Evolutionary conservation across 2,797 vertebrate species (phyloP).

Genomic region (Rousettus madagascariensis): DNA sequence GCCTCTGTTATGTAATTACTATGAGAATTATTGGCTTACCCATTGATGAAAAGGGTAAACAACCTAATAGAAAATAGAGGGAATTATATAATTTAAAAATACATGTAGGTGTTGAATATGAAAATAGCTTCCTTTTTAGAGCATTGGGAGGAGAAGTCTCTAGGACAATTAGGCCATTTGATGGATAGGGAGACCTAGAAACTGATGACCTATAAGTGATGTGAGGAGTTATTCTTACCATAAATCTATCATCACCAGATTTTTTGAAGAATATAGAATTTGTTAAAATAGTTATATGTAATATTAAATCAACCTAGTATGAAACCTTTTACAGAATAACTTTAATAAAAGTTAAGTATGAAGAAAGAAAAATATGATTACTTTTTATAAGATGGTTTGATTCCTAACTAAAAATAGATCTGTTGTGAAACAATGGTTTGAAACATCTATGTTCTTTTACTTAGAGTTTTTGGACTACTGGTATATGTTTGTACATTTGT

Average conservation of each 20-base stretch:
- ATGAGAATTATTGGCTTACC: background rate
- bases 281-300: background rate
- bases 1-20: background rate
- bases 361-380: background rate
- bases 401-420: slow-evolving; percentile 9
- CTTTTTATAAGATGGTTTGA: background rate
- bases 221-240: background rate
- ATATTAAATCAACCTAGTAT: background rate
- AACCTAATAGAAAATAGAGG: background rate
- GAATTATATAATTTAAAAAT: background rate
- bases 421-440: background rate
- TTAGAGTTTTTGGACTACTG: background rate
- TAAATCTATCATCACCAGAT: background rate
- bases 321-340: background rate
- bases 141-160: background rate
- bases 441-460: background rate
- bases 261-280: background rate
- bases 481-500: background rate
- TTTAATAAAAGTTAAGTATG: slow-evolving; percentile 33
- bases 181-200: background rate
- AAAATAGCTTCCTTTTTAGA: background rate
- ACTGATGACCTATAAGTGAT: background rate
- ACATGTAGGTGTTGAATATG: background rate
- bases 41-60: slow-evolving; percentile 32
- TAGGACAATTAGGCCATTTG: background rate